Conservation (phyloP, 2,113 vertebrate genomes). For the Macroglossus sobrinus region DNA sequence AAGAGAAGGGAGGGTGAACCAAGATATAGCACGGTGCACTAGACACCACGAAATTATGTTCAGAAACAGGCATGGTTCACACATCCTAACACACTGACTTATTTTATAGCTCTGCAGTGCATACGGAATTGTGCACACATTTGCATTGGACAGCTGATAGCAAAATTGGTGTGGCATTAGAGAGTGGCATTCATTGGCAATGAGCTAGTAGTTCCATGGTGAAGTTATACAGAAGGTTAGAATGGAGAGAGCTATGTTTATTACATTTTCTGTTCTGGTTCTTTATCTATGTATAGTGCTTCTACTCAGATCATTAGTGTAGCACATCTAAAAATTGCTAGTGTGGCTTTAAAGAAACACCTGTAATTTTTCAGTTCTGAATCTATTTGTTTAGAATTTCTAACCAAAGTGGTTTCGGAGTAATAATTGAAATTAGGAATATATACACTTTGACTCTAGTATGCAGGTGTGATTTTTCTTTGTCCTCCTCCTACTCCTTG, state of each 20-base stretch:
- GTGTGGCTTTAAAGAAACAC: slow-evolving; percentile 53
- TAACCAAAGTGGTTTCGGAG: slow-evolving; percentile 53
- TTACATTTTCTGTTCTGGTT: background rate
- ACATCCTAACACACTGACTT: slow-evolving; percentile 65
- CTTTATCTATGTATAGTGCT: background rate
- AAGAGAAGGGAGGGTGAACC: background rate
- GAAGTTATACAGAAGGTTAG: background rate
- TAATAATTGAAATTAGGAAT: slow-evolving; percentile 12
- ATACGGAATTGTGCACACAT: slow-evolving; percentile 62
- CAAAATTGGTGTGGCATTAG: slow-evolving; percentile 48
- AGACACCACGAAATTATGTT: slow-evolving; percentile 71
- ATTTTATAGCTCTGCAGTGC: slow-evolving; percentile 67
- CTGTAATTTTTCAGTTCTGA: slow-evolving; percentile 54
- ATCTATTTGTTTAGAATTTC: slow-evolving; percentile 53
- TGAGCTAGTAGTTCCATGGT: background rate
- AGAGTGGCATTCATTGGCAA: background rate
- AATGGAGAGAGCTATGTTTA: background rate
- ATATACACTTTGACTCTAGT: background rate
- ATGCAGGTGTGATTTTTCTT: slow-evolving; percentile 18
- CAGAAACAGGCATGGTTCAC: slow-evolving; percentile 69
- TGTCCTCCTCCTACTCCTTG: background rate
- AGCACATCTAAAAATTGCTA: slow-evolving; percentile 36
- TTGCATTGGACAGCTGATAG: slow-evolving; percentile 68
- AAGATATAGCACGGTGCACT: slow-evolving; percentile 49
- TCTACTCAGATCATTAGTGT: background rate